A percentile compares a stretch with the other conserved stretches of the same genome.
Conservation (phyloP, 2,113 vertebrate genomes). For the Ammospiza nelsoni region DNA sequence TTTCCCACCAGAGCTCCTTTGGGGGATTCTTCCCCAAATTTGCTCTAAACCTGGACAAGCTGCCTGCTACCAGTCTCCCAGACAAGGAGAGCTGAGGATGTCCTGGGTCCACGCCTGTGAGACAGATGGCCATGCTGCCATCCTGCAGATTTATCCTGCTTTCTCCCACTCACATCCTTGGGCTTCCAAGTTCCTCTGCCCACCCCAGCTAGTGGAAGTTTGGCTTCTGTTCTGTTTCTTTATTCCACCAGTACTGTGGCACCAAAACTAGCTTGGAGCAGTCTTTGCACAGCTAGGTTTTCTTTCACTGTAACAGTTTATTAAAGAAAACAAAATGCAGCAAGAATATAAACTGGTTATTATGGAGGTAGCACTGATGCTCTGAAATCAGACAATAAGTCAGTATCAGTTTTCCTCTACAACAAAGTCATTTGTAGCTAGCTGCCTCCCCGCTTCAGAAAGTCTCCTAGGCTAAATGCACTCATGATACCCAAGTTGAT, state of each 20-base stretch:
- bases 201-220: background rate
- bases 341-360: background rate
- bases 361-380: background rate
- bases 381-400: background rate
- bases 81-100: background rate
- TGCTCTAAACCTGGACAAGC: too few relatives aligned
- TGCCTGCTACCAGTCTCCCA: fast-evolving
- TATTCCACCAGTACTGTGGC: fast-evolving
- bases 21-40: too few relatives aligned
- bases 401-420: background rate
- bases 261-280: background rate
- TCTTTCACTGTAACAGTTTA: background rate
- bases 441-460: background rate
- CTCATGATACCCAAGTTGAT: fast-evolving
- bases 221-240: background rate
- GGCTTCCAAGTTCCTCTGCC: background rate
- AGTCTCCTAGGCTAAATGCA: background rate
- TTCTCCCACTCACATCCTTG: background rate
- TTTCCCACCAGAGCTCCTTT: too few relatives aligned
- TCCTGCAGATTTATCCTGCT: background rate
- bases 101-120: background rate
- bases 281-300: background rate
- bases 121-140: background rate
- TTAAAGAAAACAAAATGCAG: background rate
- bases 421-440: background rate